Base-by-base conservation (phyloP, 2,888 invertebrate genomes). In the Platycheirus albimanus region DNA sequence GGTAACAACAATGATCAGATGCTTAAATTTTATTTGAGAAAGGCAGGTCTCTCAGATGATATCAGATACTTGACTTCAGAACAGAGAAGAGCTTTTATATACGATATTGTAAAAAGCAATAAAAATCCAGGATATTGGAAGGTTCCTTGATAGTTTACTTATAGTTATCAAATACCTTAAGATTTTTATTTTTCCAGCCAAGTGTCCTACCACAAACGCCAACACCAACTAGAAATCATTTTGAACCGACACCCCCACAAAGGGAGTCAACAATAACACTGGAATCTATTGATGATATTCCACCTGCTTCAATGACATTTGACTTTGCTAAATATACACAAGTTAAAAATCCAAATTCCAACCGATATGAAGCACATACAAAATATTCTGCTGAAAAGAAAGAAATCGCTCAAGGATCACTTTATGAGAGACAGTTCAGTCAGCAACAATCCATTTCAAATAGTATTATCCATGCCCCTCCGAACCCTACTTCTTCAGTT, bases 61-160 rank as follows among this genome's bases (percentile, higher is more conserved):
- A 86, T 89, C 36, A 87, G 88, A 41, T 83, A 83, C 8, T 72
- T 89, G 58, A 86, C 87, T 43, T 76, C 88, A 15, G 84, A 88
- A 45, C 87, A 89, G 83, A 84, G 89, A 45, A 86, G 88, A 28
- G 87, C 88, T 20, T 88, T 88, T 38, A 88, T 89, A 41, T 89
- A 89, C 80, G 89, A 89, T 85, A 89, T 89, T 81, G 87, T 89
- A 51, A 87, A 88, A 63, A 89, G 89, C 85, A 86, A 89, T 74
- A 89, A 89, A 74, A 85, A 72, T 47, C 89, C 89, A 13, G 89
- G 89, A 54, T 89, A 89, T 78, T 89, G 89, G 89, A 87, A 88
- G 89, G 89, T 89, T 43, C 13, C 3, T 7, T 10, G 5, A 8
- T n/a, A n/a, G n/a, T n/a, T n/a, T n/a, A 13, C 13, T 1, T 8